Base-by-base conservation (phyloP, 2,888 invertebrate genomes). In the Sycophila texana region DNA sequence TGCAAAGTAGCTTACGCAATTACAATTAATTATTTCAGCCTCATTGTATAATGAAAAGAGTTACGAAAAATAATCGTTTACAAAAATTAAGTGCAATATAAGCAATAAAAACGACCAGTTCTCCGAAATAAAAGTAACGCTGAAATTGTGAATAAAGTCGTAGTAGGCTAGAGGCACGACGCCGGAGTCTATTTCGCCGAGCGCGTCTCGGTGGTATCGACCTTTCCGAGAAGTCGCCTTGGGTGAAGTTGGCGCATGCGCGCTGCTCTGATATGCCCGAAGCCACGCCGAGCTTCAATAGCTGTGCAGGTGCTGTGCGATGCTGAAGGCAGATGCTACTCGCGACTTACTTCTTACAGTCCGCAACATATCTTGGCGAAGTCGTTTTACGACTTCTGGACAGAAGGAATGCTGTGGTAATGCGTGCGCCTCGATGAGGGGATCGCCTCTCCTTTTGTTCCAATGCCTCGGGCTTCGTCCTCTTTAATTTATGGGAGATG, bases 131-230 rank as follows among this genome's bases (percentile, higher is more conserved):
- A 39, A 30, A 39, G 39, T 5, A 39, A 10, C 39, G 30, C 30
- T 61, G 20, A 63, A 73, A 73, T 63, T 74, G 10, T 65, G 55
- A 57, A 49, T 74, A 65, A 57, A 57, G 57, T 74, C 55, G 65
- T 65, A 63, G 65, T 72, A 49, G 51, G 26, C 26, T 39, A 5
- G 14, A 13, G 4, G 20, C 20, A 13, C 58, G 22, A 60, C 22
- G 49, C 51, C 58, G 18, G 30, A 30, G 58, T 57, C 63, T 61
- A 57, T 55, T 47, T 70, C 66, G 66, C 55, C 58, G 70, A 20
- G 55, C 20, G 77, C 71, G 66, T 77, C 65, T 66, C 70, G 58
- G 30, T 65, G 66, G 63, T 80, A 80, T 80, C 80, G 80, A 80
- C 80, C 80, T 77, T 68, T 39, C 10, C 39, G 39, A 39, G 57